A percentile compares a stretch with the other conserved stretches of the same genome.
These are phyloP conservation scores for Hanleya hanleyi DNA, from an alignment of 2,888 invertebrate species.

Conservation along the genomic window DNA sequence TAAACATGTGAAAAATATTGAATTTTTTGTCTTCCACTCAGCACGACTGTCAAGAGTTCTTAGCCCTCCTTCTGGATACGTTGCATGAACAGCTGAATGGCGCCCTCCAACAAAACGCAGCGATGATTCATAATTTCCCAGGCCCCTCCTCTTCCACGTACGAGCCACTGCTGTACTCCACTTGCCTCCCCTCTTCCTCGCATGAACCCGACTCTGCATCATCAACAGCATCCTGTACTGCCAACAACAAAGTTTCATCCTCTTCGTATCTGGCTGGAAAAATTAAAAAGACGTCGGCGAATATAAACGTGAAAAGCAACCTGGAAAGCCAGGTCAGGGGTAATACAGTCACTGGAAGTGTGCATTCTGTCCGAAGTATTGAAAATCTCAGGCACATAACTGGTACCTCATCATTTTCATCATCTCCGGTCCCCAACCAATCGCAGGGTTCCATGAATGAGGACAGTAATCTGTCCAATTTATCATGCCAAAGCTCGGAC, in stretches of 20 bases:
- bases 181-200: background rate
- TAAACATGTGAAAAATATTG: background rate
- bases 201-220: background rate
- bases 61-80: conserved; percentile 78
- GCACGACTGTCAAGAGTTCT: conserved; percentile 82
- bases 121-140: background rate
- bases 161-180: background rate
- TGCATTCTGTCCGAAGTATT: background rate
- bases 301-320: background rate
- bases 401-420: background rate
- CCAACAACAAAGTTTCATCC: background rate
- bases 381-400: conserved; percentile 1
- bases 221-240: background rate
- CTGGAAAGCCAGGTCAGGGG: background rate
- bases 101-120: background rate
- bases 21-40: conserved; percentile 62
- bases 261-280: background rate
- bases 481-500: conserved; percentile 56
- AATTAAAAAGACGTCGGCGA: background rate
- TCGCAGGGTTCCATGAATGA: conserved; percentile 32
- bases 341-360: background rate
- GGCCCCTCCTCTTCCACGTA: background rate
- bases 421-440: background rate
- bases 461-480: conserved; percentile 64
- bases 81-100: conserved; percentile 78